Percentiles rank a stretch among this genome's conserved stretches.
Evolutionary conservation across 2,888 invertebrate species (phyloP).

Genomic region (Agonopterix arenella): DNA sequence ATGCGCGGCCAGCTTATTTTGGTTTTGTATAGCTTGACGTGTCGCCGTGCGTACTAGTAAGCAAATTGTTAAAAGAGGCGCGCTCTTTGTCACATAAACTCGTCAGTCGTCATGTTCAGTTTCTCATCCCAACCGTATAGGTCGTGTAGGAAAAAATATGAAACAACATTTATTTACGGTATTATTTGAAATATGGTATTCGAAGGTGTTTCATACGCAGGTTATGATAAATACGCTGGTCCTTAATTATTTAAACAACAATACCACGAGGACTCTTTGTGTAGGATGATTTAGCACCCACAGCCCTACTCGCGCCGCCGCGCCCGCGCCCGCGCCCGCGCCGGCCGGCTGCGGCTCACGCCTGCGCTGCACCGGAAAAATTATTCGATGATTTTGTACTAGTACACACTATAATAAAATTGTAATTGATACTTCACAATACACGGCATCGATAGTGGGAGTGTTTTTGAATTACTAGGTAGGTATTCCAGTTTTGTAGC

Average conservation of each 20-base stretch:
- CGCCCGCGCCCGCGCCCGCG: constrained; percentile 13
- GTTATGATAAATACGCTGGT: constrained; percentile 16
- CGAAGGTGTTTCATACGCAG: constrained; percentile 9
- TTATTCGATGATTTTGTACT: not conserved
- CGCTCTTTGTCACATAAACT: no score
- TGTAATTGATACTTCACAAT: not conserved
- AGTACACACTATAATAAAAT: not conserved
- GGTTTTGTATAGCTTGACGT: no score
- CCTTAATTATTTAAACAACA: constrained; percentile 37
- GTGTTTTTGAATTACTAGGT: no score
- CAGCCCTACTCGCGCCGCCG: constrained; percentile 16
- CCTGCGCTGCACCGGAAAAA: not conserved
- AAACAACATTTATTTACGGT: not conserved
- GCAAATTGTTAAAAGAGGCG: no score
- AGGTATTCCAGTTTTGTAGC: no score
- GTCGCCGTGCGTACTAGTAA: no score
- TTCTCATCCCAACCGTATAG: no score
- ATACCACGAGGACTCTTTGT: constrained; percentile 31
- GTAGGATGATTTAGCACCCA: constrained; percentile 30
- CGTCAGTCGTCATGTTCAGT: no score
- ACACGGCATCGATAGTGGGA: no score
- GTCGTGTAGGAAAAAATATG: no score
- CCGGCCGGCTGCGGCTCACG: not conserved
- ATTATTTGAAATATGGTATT: constrained; percentile 4
- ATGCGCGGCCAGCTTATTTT: no score